Evolutionary conservation across 2,113 vertebrate species (phyloP), one percentile per base, ranked within the genome.

Genomic region (Myrmophylax atrothorax): DNA sequence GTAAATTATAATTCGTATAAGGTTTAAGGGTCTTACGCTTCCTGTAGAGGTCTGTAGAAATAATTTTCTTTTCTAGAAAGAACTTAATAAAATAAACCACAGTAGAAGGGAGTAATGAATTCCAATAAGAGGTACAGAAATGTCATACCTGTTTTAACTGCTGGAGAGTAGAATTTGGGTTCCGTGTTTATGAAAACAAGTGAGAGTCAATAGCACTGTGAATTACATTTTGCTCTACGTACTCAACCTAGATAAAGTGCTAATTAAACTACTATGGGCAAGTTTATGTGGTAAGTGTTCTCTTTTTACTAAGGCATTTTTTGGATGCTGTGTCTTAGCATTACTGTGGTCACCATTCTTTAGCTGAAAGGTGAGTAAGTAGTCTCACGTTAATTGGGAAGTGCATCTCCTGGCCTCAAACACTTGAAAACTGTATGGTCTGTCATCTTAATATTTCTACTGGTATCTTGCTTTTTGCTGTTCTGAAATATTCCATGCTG

Each of bases 291-390:
- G 5, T 42, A 72, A 67, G 29, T 73, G 37, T 38, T 72, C 5
- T 49, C 64, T 56, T 87, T 47, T 49, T 44, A 13, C 33, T 64
- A 56, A n/a, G 50, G 25, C 5, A 3, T 35, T 49, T 82, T 73
- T 90, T 68, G 59, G 3, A 33, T 91, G 9, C 14, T 1, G 0
- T 56, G 12, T 77, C n/a, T 62, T 74, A 18, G 13, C 2, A 3
- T 59, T 89, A 24, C 29, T 80, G 64, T 46, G n/a, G 18, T 58
- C 44, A 62, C 24, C 18, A 11, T 78, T 77, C 29, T 9, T 38
- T 87, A 88, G 70, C 31, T 69, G 53, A 85, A 83, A 85, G 75
- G 78, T 90, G 82, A 93, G 52, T 94, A 66, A 84, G n/a, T 58
- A 63, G 16, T 73, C 1, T 1, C 14, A 0, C 42, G 4, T 66